phyloP scores from a whole-genome alignment of 2,113 vertebrate genomes.

The Lagopus leucura region DNA sequence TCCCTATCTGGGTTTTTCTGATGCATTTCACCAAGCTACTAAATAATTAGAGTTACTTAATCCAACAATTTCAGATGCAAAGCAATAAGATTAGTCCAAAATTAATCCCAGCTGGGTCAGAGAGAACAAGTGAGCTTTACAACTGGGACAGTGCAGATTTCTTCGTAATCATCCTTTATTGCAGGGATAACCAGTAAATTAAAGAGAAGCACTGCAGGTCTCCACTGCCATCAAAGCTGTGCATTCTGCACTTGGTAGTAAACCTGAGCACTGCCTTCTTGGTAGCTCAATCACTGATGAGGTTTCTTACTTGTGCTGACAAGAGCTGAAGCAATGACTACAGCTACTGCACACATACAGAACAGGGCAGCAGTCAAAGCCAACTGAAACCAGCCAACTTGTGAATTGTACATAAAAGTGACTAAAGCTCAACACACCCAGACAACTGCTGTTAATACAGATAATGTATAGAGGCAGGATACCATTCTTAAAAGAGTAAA shows the following conservation, averaged over 20 bases:
- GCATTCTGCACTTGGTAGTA: neutral
- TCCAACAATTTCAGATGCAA: neutral
- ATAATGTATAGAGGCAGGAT: neutral
- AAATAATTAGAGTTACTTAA: neutral
- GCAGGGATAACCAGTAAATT: neutral
- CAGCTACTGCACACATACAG: neutral
- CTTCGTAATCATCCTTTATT: conserved; percentile 5
- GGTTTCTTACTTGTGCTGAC: neutral
- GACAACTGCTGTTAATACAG: neutral
- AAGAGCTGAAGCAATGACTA: neutral
- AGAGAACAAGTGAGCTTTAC: conserved; percentile 1
- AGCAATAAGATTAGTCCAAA: neutral
- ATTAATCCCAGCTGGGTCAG: neutral
- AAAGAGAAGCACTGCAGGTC: neutral
- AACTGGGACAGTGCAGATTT: neutral
- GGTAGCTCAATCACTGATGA: neutral
- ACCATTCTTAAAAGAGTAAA: neutral
- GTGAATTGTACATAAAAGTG: neutral
- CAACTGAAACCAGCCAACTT: accelerated
- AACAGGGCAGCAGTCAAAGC: neutral
- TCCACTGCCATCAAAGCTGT: neutral
- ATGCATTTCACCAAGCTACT: neutral
- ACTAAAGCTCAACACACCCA: neutral
- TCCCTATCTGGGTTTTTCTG: neutral
- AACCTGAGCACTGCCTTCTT: neutral